These are phyloP conservation scores for Diploptera punctata DNA, from an alignment of 2,888 invertebrate species.

Conservation along the genomic window DNA sequence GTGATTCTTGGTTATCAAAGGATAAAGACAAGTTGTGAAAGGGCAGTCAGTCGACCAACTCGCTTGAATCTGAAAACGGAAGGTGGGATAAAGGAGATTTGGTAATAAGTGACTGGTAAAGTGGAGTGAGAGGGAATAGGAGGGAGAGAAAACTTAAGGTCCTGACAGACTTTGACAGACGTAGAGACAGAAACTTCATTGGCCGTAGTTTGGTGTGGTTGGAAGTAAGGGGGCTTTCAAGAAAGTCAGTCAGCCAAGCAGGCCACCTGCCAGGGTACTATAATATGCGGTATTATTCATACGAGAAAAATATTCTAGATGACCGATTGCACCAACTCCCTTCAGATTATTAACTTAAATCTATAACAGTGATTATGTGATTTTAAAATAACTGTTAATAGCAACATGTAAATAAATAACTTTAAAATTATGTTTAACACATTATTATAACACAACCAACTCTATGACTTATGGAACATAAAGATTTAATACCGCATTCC, in stretches of 20 bases:
- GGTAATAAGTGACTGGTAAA: neutral
- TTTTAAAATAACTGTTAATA: too few species aligned
- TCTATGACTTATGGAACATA: too few species aligned
- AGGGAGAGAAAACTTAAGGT: neutral
- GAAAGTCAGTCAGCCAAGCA: neutral
- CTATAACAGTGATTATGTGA: too few species aligned
- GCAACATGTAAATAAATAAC: too few species aligned
- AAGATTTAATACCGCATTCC: too few species aligned
- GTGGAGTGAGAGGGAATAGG: neutral
- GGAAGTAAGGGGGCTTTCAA: constrained; percentile 9
- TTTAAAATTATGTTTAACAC: too few species aligned
- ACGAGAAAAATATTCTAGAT: constrained; percentile 19
- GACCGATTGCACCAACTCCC: constrained; percentile 10
- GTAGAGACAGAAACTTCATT: constrained; percentile 26
- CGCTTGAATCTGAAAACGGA: neutral
- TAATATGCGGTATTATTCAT: constrained; percentile 26
- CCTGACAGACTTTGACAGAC: constrained; percentile 29
- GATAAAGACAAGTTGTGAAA: too few species aligned
- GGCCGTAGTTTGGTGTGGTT: constrained; percentile 14
- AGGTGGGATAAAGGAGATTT: constrained; percentile 3
- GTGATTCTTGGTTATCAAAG: too few species aligned
- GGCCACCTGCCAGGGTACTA: constrained; percentile 20
- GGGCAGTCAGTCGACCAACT: neutral
- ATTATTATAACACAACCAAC: too few species aligned
- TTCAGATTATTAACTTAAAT: too few species aligned